A percentile compares a stretch with the other conserved stretches of the same genome.
These are phyloP conservation scores for Momotus momota DNA, from an alignment of 2,797 vertebrate species.

Conservation along the genomic window DNA sequence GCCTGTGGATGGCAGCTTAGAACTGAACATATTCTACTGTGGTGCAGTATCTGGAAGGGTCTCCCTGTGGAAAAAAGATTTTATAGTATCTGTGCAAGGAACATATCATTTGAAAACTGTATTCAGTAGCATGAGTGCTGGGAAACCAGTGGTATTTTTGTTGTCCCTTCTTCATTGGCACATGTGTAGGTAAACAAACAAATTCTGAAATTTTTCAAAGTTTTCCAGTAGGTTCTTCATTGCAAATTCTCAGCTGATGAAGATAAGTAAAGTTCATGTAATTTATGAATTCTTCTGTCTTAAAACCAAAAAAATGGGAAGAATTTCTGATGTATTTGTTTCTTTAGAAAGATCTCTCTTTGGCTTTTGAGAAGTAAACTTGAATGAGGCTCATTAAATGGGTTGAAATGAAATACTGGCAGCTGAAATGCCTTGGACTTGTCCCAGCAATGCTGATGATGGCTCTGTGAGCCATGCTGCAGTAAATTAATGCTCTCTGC, in stretches of 20 bases:
- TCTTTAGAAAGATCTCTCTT: not conserved
- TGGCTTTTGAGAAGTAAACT: not conserved
- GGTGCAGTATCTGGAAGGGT: not conserved
- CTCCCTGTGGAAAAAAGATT: not conserved
- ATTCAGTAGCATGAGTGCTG: not conserved
- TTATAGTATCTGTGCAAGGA: not conserved
- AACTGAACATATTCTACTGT: not conserved
- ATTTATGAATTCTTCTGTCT: not conserved
- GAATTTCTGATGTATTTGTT: not conserved
- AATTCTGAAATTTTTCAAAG: not conserved
- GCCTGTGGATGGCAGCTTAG: not conserved
- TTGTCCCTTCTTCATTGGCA: not conserved
- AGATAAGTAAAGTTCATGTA: not conserved
- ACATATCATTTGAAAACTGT: not conserved
- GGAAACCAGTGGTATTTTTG: not conserved
- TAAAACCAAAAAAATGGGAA: not conserved
- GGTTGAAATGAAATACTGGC: not conserved
- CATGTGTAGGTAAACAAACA: not conserved
- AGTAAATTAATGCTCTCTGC: not conserved
- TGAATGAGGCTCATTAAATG: not conserved
- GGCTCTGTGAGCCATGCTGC: not conserved
- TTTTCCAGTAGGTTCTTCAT: not conserved
- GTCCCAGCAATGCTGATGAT: accelerated
- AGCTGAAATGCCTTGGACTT: not conserved
- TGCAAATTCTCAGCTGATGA: not conserved